Base-by-base conservation (phyloP, 2,888 invertebrate genomes). In the Oxystoma pomonae region DNA sequence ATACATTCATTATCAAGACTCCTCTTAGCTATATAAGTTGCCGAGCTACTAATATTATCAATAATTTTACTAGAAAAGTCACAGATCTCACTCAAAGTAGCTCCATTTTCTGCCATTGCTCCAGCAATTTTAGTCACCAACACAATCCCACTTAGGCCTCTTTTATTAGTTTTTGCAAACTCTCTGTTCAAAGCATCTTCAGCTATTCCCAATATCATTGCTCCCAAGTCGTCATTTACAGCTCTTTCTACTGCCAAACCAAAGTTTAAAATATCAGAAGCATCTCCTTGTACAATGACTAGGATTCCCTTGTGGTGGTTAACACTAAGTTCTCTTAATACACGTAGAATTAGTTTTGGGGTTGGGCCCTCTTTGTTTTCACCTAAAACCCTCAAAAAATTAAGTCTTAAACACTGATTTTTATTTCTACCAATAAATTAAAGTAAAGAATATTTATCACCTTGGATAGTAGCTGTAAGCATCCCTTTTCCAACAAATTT, bases 211-310 rank as follows among this genome's bases (percentile, higher is more conserved):
- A 88, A 69, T 59, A 86, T 80, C 77, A 84, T 83, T 0, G 86
- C 74, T 49, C 67, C 65, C 17, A 88, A 81, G 0, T 87, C 86
- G 62, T 83, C 81, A 49, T 83, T 83, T 73, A 84, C 84, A 1
- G 90, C 90, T 73, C 87, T 86, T 76, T 93, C 91, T 16, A 89
- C 84, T 1, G 93, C 93, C 75, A 92, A 83, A 0, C 92, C 92
- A 76, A 94, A 94, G 78, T 91, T 93, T 16, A 94, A 79, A 64
- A 90, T 81, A 72, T 92, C 91, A 0, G 91, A 90, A 0, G 91
- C 89, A 73, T 91, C 91, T 78, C 92, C 92, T 9, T 88, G 87
- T 9, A 91, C 83, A 49, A 92, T 82, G 0, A 92, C 83, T 5
- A 94, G 74, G n/a, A 89, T 84, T 22, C 91, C 92, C 62, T 83